phyloP scores from a whole-genome alignment of 2,113 vertebrate species.

The Ictalurus punctatus region DNA sequence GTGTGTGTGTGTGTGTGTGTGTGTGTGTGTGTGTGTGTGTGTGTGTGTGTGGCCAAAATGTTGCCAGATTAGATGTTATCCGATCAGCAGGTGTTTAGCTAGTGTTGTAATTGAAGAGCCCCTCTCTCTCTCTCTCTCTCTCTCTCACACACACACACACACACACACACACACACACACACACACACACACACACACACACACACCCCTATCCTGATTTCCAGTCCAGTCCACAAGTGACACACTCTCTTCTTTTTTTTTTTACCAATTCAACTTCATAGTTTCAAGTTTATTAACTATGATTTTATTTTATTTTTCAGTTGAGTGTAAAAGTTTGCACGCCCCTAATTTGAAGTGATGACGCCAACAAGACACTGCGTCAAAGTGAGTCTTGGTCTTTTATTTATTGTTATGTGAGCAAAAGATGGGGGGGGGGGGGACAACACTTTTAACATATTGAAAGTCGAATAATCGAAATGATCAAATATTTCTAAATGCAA shows the following conservation, averaged over 20 bases:
- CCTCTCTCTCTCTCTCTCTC: background rate
- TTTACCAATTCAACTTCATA: background rate
- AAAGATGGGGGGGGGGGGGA: too few species aligned
- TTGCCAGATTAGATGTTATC: slow-evolving; percentile 29
- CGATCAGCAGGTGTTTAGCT: slow-evolving; percentile 28
- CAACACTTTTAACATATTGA: too few species aligned
- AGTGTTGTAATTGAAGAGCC: slow-evolving; percentile 20
- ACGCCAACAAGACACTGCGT: background rate
- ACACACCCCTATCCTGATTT: background rate
- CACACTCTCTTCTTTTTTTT: background rate
- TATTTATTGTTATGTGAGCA: background rate
- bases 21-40: background rate
- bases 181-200: slow-evolving; percentile 1
- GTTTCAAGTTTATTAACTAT: too few species aligned
- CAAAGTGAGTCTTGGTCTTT: background rate
- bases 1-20: background rate
- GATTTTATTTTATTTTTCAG: background rate
- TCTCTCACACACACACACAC: background rate
- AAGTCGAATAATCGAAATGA: background rate
- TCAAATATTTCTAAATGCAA: background rate
- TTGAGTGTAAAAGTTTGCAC: background rate
- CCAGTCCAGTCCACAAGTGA: background rate
- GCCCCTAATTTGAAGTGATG: background rate
- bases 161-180: background rate
- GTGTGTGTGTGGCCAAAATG: background rate